Conservation (phyloP, 2,797 vertebrate species). For the Urophycis tenuis region DNA sequence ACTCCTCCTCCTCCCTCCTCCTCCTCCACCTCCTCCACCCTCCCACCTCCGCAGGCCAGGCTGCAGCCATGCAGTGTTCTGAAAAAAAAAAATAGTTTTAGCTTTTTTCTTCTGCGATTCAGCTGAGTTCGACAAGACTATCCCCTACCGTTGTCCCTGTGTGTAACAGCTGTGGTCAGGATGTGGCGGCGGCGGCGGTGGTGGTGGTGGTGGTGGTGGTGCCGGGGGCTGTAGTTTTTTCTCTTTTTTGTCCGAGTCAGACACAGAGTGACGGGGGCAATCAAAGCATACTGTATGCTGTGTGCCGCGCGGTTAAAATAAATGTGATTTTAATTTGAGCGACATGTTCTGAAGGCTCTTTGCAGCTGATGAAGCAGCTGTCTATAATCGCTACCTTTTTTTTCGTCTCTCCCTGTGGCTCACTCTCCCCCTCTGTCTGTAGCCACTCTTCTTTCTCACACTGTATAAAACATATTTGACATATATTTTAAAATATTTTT, state of each 20-base stretch:
- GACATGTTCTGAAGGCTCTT: background rate
- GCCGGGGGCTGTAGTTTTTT: background rate
- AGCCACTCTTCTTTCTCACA: too few relatives aligned
- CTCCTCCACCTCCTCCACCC: too few relatives aligned
- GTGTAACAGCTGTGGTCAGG: background rate
- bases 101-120: background rate
- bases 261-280: background rate
- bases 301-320: background rate
- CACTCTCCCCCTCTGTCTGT: background rate
- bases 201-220: too few relatives aligned
- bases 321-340: slow-evolving; percentile 1
- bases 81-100: background rate
- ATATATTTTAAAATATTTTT: too few relatives aligned
- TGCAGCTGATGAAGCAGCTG: background rate
- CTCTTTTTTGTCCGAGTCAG: background rate
- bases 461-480: background rate
- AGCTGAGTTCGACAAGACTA: background rate
- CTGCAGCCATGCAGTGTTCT: background rate
- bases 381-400: background rate
- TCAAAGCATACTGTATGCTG: background rate
- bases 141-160: background rate
- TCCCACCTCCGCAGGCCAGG: background rate
- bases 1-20: too few relatives aligned
- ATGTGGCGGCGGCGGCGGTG: too few relatives aligned
- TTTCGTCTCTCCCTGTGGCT: background rate